phyloP scores from a whole-genome alignment of 2,888 invertebrate species.

The Cantharis rustica region DNA sequence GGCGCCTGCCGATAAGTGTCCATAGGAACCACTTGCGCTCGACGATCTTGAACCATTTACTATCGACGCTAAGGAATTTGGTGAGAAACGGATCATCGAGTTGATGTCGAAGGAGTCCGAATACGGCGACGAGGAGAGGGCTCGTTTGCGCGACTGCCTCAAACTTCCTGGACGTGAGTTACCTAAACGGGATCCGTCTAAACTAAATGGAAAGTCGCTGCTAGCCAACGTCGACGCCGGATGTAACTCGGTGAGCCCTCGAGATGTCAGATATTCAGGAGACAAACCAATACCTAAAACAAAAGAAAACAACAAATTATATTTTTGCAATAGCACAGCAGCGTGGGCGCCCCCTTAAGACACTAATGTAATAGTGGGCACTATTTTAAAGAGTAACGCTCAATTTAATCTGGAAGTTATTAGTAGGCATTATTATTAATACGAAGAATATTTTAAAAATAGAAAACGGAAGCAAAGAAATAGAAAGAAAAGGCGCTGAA shows the following conservation, averaged over 20 bases:
- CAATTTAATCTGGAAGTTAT: conserved; percentile 34
- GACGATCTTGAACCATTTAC: conserved; percentile 85
- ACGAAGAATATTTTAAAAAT: conserved; percentile 2
- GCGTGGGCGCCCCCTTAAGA: no score
- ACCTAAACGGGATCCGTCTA: conserved; percentile 79
- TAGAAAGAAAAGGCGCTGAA: conserved; percentile 11
- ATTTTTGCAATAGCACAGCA: neutral
- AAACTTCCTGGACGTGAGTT: conserved; percentile 63
- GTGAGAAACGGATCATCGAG: conserved; percentile 94
- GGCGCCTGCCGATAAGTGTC: conserved; percentile 93
- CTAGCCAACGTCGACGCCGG: conserved; percentile 77
- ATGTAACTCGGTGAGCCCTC: conserved; percentile 61
- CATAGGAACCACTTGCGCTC: conserved; percentile 93
- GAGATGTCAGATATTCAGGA: conserved; percentile 65
- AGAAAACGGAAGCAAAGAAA: neutral
- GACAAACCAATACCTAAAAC: conserved; percentile 63
- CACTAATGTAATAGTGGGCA: no score
- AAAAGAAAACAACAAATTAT: conserved; percentile 24
- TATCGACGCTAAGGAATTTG: conserved; percentile 83
- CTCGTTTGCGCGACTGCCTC: conserved; percentile 78
- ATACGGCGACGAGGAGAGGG: conserved; percentile 92
- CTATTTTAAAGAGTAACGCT: conserved; percentile 22
- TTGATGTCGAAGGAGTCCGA: conserved; percentile 95
- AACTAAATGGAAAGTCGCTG: conserved; percentile 87
- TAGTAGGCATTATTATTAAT: conserved; percentile 10